Percentiles rank a stretch among this genome's conserved stretches.
phyloP scores from a whole-genome alignment of 2,888 invertebrate species.

The Drosophila conformis region DNA sequence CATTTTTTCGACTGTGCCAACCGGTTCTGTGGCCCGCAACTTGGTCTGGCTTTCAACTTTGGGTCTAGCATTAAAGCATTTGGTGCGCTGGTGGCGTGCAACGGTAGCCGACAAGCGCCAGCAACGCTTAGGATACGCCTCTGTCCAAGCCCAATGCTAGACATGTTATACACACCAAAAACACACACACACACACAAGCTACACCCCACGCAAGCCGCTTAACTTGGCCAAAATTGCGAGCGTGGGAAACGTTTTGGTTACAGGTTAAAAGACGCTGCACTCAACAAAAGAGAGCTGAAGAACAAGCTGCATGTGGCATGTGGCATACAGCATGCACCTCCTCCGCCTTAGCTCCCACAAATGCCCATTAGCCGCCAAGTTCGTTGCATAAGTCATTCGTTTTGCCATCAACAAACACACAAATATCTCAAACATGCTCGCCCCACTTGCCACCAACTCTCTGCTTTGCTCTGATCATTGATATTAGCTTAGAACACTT shows the following conservation, averaged over 20 bases:
- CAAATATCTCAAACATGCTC: not conserved
- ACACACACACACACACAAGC: slow-evolving; percentile 4
- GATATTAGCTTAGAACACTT: slow-evolving; percentile 6
- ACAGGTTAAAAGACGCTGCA: slow-evolving; percentile 20
- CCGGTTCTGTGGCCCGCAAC: slow-evolving; percentile 39
- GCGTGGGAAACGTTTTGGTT: slow-evolving; percentile 52
- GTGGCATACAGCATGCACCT: slow-evolving; percentile 47
- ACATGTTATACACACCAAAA: slow-evolving; percentile 49
- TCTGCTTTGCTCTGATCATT: slow-evolving; percentile 30
- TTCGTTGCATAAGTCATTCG: slow-evolving; percentile 79
- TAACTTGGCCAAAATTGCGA: slow-evolving; percentile 42
- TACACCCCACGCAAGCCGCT: slow-evolving; percentile 6
- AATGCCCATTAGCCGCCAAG: slow-evolving; percentile 39
- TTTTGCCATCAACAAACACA: slow-evolving; percentile 23
- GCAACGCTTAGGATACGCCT: slow-evolving; percentile 50
- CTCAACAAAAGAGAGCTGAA: not conserved
- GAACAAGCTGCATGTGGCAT: slow-evolving; percentile 53
- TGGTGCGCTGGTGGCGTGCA: slow-evolving; percentile 56
- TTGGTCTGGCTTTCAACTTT: slow-evolving; percentile 15
- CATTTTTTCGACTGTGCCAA: slow-evolving; percentile 34
- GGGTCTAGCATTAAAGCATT: slow-evolving; percentile 21
- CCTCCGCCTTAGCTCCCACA: not conserved
- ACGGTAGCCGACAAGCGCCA: slow-evolving; percentile 76
- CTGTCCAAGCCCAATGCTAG: slow-evolving; percentile 45
- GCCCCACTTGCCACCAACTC: not conserved